These are phyloP conservation scores for Polyploca ridens DNA, from an alignment of 2,888 invertebrate genomes.

Conservation along the genomic window DNA sequence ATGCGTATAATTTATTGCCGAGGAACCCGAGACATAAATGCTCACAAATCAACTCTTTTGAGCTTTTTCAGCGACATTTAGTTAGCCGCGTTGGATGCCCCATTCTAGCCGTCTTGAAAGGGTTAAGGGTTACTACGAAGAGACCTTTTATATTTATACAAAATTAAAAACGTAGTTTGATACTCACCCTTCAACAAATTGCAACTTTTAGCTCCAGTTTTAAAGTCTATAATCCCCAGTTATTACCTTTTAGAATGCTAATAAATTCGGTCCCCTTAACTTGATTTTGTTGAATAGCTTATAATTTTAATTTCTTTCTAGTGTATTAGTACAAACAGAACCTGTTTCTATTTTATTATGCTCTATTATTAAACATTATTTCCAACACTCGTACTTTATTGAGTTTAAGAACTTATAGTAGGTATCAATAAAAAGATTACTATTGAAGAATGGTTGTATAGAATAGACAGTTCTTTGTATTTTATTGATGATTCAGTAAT, in stretches of 20 bases:
- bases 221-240: neutral
- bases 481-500: neutral
- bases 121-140: constrained; percentile 44
- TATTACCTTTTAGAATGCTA: neutral
- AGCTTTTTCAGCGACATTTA: constrained; percentile 64
- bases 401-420: constrained; percentile 15
- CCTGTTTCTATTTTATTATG: constrained; percentile 49
- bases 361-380: constrained; percentile 41
- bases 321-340: constrained; percentile 42
- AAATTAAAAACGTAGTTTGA: neutral
- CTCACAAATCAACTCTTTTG: constrained; percentile 67
- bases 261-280: constrained; percentile 17
- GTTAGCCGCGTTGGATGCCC: constrained; percentile 48
- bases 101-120: constrained; percentile 37
- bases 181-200: neutral
- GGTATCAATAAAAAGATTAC: constrained; percentile 25
- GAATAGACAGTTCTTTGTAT: constrained; percentile 7
- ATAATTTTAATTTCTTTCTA: constrained; percentile 54
- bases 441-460: constrained; percentile 15
- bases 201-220: neutral
- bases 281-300: constrained; percentile 52
- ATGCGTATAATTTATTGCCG: constrained; percentile 71
- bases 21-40: constrained; percentile 69
- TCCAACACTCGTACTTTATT: constrained; percentile 33
- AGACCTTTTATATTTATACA: constrained; percentile 31